phyloP scores from a whole-genome alignment of 64 coral and sea anemone genomes.

The Cladopsammia gracilis region DNA sequence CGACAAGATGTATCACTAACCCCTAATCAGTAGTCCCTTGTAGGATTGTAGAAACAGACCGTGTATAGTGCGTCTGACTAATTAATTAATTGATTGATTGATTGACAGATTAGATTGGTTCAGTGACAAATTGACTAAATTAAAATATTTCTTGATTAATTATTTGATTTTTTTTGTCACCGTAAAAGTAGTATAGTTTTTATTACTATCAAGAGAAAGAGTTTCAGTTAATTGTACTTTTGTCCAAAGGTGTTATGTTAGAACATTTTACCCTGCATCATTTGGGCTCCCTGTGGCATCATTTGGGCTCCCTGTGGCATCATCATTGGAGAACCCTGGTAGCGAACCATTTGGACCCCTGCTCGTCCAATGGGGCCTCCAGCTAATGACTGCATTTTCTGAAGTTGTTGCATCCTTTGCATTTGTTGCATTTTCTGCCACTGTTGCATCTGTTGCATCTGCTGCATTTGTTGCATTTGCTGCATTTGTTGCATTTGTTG shows the following conservation, averaged over 20 bases:
- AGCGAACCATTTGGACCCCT: slow-evolving; percentile 30
- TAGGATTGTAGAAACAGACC: not conserved
- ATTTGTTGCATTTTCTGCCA: slow-evolving; percentile 36
- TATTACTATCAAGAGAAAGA: too few species aligned
- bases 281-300: slow-evolving; percentile 7
- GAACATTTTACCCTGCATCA: slow-evolving; percentile 27
- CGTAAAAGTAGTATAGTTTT: too few species aligned
- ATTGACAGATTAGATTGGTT: not conserved
- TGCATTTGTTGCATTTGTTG: slow-evolving; percentile 52
- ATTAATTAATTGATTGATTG: not conserved
- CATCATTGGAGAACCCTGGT: slow-evolving; percentile 1
- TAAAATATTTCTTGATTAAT: too few species aligned
- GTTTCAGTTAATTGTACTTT: too few species aligned
- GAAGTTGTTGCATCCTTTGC: not conserved
- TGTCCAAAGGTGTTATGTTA: not conserved
- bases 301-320: not conserved
- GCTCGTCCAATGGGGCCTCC: slow-evolving; percentile 29
- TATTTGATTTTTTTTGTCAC: too few species aligned
- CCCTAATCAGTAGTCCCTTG: too few species aligned
- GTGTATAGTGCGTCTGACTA: not conserved
- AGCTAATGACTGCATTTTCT: slow-evolving; percentile 25
- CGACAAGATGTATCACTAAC: too few species aligned
- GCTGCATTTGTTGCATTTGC: slow-evolving; percentile 28
- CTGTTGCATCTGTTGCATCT: slow-evolving; percentile 41
- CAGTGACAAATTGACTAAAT: not conserved